These are phyloP conservation scores for Drosophila mimetica DNA, from an alignment of 2,888 invertebrate species.

Conservation along the genomic window DNA sequence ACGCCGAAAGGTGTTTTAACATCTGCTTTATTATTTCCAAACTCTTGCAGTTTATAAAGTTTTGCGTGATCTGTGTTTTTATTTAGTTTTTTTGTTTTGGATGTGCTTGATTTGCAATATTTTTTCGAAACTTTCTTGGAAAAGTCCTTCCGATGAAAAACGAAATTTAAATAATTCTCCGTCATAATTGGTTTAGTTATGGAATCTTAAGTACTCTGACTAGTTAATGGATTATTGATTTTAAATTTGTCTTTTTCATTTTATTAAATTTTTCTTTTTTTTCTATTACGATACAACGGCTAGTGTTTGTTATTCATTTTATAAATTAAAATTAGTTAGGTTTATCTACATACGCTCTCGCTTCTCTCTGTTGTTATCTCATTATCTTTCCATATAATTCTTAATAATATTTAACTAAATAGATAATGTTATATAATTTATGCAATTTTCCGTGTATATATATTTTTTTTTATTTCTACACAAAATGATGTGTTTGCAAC, in stretches of 20 bases:
- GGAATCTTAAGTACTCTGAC: conserved; percentile 20
- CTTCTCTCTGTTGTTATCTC: conserved; percentile 42
- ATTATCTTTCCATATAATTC: conserved; percentile 60
- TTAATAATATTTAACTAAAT: conserved; percentile 73
- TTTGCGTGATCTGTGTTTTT: conserved; percentile 19
- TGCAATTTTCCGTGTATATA: conserved; percentile 37
- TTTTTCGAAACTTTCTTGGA: conserved; percentile 2
- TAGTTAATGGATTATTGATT: conserved; percentile 34
- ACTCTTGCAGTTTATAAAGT: conserved; percentile 10
- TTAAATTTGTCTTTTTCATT: conserved; percentile 21
- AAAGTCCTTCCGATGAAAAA: conserved; percentile 1
- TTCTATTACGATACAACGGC: conserved; percentile 53
- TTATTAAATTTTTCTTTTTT: conserved; percentile 15
- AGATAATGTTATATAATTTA: conserved; percentile 52
- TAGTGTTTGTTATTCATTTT: conserved; percentile 51
- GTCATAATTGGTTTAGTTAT: conserved; percentile 2
- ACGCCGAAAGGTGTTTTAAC: conserved; percentile 41
- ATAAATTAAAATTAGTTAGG: conserved; percentile 74
- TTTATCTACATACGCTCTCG: conserved; percentile 78
- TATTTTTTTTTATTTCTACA: conserved; percentile 44
- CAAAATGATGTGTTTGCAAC: conserved; percentile 47
- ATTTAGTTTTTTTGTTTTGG: background rate
- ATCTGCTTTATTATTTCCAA: conserved; percentile 13
- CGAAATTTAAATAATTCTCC: conserved; percentile 5
- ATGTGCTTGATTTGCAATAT: conserved; percentile 24